Evolutionary conservation across 2,113 vertebrate species (phyloP), one percentile per base, ranked within the genome.

Genomic region (Dunckerocampus dactyliophorus): DNA sequence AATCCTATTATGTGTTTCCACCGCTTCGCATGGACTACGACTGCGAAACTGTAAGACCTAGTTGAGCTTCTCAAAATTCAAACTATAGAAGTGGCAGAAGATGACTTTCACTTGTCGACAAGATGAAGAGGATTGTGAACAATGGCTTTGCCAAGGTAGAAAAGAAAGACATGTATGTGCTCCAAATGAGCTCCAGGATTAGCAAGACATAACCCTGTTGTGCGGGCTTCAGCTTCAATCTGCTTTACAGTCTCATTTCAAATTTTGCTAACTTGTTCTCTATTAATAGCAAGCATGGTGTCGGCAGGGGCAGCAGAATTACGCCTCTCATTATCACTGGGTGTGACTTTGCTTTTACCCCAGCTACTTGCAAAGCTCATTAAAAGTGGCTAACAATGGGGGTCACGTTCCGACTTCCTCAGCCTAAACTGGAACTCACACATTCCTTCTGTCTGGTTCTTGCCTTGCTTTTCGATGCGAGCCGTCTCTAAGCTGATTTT

Each of bases 331-430:
- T 83, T 82, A 80, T 74, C 63, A 68, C 53, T 66, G 58, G 46
- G 69, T 63, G 59, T 65, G 50, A 67, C 63, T 71, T 72, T 67
- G 63, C 71, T 76, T 71, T 72, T 74, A 73, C 75, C 71, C 43
- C 2, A 46, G 22, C 75, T 55, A 47, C 72, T 45, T 70, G 72
- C 65, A 64, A 75, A 67, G 74, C 79, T 82, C 76, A 79, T 85
- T 82, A 85, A 78, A 74, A 65, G 71, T 50, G 61, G 58, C 68
- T 75, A 71, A 74, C 73, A 72, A 74, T 63, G 70, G 39, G 47
- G 77, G 66, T 67, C 59, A 21, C 48, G 67, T 65, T 60, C 43
- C 43, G 56, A 47, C 54, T 71, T 20, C 61, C 55, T 71, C 62
- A 48, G 50, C 63, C 61, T 37, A 17, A 80, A 64, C 47, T n/a